A percentile compares a stretch with the other conserved stretches of the same genome.
phyloP scores from a whole-genome alignment of 2,113 vertebrate species.

The Centropus unirufus region DNA sequence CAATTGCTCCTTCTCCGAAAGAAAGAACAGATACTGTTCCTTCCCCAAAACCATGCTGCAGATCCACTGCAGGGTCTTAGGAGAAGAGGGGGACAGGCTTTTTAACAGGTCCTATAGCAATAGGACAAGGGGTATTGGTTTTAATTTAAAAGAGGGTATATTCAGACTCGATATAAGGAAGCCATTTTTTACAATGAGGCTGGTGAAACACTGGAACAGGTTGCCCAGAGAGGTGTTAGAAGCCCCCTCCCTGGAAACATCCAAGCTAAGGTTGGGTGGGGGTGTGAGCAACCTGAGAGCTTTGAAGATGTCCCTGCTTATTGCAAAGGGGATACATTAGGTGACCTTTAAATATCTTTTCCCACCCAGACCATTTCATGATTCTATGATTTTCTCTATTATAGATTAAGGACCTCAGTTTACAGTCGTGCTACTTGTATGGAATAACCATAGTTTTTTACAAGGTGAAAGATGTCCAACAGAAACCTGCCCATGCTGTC shows the following conservation, averaged over 20 bases:
- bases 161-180: background rate
- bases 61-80: background rate
- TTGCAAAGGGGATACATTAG: background rate
- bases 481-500: background rate
- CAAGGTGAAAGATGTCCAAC: background rate
- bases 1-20: background rate
- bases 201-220: background rate
- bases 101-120: background rate
- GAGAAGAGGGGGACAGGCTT: background rate
- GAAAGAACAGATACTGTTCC: rapidly evolving
- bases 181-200: background rate
- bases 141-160: background rate
- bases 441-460: background rate
- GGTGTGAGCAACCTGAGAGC: background rate
- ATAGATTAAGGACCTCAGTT: background rate
- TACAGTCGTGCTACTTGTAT: background rate
- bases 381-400: background rate
- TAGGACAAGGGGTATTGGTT: background rate
- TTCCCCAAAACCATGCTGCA: background rate
- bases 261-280: background rate
- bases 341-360: background rate
- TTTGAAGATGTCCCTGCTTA: background rate
- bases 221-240: background rate
- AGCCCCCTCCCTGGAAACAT: background rate
- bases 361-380: background rate